Percentiles rank a stretch among this genome's conserved stretches.
Conservation (phyloP, 2,888 invertebrate genomes). For the Chalcis sispes region DNA sequence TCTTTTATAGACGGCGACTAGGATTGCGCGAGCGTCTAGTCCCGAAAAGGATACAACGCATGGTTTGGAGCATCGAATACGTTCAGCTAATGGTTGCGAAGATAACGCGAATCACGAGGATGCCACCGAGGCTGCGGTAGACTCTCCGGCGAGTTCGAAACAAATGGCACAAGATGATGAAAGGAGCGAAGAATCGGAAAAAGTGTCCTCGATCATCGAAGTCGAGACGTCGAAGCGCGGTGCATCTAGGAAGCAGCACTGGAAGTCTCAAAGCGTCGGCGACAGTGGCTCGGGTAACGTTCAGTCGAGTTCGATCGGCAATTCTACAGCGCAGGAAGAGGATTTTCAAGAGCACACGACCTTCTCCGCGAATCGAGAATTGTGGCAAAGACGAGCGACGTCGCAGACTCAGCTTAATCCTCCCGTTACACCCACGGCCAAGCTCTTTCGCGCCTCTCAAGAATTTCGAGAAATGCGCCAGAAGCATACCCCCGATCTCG, state of each 20-base stretch:
- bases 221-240: conserved; percentile 60
- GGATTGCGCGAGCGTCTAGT: conserved; percentile 62
- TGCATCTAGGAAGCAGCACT: conserved; percentile 70
- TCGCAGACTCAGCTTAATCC: conserved; percentile 76
- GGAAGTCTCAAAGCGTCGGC: conserved; percentile 78
- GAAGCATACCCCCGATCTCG: conserved; percentile 86
- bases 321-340: conserved; percentile 35
- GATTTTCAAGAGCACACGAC: conserved; percentile 64
- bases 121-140: neutral
- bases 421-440: conserved; percentile 69
- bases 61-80: neutral
- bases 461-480: conserved; percentile 77
- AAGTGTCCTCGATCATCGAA: neutral
- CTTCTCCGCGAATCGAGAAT: conserved; percentile 78
- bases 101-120: conserved; percentile 5
- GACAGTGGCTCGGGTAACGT: conserved; percentile 63
- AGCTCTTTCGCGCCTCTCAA: conserved; percentile 74
- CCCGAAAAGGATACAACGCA: conserved; percentile 63
- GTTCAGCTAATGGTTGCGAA: conserved; percentile 37
- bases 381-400: conserved; percentile 81
- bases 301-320: conserved; percentile 20
- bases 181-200: conserved; percentile 44
- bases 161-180: conserved; percentile 11
- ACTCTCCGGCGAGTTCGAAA: neutral
- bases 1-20: conserved; percentile 55